Conservation (phyloP, 1,140 invertebrate genomes). For the Calephelis virginiensis region DNA sequence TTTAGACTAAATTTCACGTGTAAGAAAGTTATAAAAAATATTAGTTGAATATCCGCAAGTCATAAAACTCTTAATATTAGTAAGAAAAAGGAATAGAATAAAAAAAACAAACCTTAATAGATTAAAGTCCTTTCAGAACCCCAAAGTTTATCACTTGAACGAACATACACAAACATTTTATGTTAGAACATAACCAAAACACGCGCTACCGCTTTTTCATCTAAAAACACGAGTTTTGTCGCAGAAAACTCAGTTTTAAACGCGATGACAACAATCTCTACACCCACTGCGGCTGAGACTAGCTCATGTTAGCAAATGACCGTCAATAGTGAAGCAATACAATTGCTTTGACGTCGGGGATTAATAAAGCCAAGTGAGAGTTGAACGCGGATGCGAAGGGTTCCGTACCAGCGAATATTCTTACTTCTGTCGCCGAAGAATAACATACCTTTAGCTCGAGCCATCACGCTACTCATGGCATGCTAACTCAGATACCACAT, state of each 20-base stretch:
- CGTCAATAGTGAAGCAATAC: slow-evolving; percentile 11
- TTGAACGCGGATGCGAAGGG: neutral
- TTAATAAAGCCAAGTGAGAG: neutral
- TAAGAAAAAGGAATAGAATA: neutral
- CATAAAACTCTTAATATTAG: too few relatives aligned
- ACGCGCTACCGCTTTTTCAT: neutral
- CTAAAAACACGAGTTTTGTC: slow-evolving; percentile 16
- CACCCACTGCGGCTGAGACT: slow-evolving; percentile 2
- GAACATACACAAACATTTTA: slow-evolving; percentile 1
- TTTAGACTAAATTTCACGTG: too few relatives aligned
- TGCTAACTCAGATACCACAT: too few relatives aligned
- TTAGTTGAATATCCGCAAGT: too few relatives aligned
- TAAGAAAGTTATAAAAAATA: too few relatives aligned
- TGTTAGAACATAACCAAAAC: neutral
- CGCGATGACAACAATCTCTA: neutral
- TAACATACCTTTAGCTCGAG: too few relatives aligned
- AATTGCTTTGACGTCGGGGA: slow-evolving; percentile 7
- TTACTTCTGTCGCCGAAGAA: too few relatives aligned
- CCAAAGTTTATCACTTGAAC: slow-evolving; percentile 4
- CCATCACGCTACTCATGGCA: too few relatives aligned
- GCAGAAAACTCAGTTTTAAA: slow-evolving; percentile 15
- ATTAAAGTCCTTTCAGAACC: neutral
- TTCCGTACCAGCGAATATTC: neutral
- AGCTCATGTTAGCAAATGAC: slow-evolving; percentile 13
- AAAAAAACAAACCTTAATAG: neutral